Evolutionary conservation across 2,888 invertebrate species (phyloP).

Genomic region (Synergus japonicus): DNA sequence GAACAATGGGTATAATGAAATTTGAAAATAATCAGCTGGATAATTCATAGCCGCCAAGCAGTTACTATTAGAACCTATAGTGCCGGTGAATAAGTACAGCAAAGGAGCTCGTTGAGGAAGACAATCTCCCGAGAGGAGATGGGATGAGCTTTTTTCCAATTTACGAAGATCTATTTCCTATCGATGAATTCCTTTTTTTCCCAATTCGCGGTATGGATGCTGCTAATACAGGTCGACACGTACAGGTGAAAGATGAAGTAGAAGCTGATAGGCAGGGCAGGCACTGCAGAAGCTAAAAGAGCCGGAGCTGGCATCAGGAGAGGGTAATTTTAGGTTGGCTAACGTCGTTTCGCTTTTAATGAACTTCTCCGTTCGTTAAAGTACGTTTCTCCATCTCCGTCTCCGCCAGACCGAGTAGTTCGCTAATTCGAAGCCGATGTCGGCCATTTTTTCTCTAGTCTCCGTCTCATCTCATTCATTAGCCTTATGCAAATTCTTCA

Average conservation of each 20-base stretch:
- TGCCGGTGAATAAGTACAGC: slow-evolving; percentile 49
- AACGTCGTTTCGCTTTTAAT: slow-evolving; percentile 77
- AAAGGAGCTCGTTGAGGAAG: slow-evolving; percentile 64
- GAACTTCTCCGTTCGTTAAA: slow-evolving; percentile 77
- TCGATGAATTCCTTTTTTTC: slow-evolving; percentile 62
- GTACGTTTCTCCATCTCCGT: slow-evolving; percentile 74
- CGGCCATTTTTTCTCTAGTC: slow-evolving; percentile 53
- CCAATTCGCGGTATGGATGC: slow-evolving; percentile 50
- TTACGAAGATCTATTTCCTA: slow-evolving; percentile 76
- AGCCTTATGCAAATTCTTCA: background rate
- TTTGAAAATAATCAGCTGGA: slow-evolving; percentile 74
- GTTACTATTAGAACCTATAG: slow-evolving; percentile 56
- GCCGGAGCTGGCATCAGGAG: slow-evolving; percentile 63
- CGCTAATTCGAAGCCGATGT: slow-evolving; percentile 44
- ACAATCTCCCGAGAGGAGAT: slow-evolving; percentile 78
- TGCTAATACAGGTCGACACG: slow-evolving; percentile 51
- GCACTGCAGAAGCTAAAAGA: slow-evolving; percentile 50
- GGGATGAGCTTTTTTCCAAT: slow-evolving; percentile 65
- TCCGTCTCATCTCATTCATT: slow-evolving; percentile 53
- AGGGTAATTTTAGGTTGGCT: slow-evolving; percentile 76
- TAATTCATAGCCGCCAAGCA: slow-evolving; percentile 73
- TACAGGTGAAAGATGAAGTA: slow-evolving; percentile 54
- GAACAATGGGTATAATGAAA: slow-evolving; percentile 73
- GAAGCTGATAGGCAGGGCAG: slow-evolving; percentile 54
- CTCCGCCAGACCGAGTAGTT: slow-evolving; percentile 37